These are phyloP conservation scores for Antrozous pallidus DNA, from an alignment of 2,797 vertebrate species.

Conservation along the genomic window DNA sequence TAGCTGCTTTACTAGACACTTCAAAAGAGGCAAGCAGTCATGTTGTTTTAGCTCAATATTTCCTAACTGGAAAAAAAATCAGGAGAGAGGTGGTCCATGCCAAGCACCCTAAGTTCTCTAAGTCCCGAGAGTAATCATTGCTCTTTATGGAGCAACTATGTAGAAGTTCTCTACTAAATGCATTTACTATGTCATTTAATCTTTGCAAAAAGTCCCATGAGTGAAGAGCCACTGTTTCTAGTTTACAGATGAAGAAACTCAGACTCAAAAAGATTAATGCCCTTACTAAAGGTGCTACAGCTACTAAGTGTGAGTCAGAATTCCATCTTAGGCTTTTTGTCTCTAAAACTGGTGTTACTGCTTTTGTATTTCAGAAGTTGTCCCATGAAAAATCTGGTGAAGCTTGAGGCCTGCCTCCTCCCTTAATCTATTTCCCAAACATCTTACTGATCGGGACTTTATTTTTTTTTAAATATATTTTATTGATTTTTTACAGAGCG, in stretches of 20 bases:
- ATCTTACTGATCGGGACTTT: not conserved
- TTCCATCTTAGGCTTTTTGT: not conserved
- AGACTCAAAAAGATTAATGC: not conserved
- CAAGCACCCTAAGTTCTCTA: not conserved
- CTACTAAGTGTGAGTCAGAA: not conserved
- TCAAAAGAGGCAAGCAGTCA: not conserved
- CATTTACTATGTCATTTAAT: not conserved
- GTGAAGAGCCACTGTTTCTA: not conserved
- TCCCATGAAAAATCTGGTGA: not conserved
- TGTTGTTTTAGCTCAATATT: not conserved
- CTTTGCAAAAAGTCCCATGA: not conserved
- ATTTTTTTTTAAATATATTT: too few relatives aligned
- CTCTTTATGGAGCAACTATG: not conserved
- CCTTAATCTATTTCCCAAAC: not conserved
- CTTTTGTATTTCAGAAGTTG: not conserved
- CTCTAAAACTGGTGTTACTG: not conserved
- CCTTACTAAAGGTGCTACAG: not conserved
- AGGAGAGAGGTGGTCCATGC: not conserved
- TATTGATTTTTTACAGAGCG: too few relatives aligned
- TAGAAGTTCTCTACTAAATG: not conserved
- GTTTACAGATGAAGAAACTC: not conserved
- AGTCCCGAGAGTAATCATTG: not conserved
- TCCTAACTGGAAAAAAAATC: slow-evolving; percentile 39
- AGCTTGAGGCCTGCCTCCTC: not conserved
- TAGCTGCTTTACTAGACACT: not conserved